phyloP scores from a whole-genome alignment of 2,113 vertebrate genomes.

The Puma concolor region DNA sequence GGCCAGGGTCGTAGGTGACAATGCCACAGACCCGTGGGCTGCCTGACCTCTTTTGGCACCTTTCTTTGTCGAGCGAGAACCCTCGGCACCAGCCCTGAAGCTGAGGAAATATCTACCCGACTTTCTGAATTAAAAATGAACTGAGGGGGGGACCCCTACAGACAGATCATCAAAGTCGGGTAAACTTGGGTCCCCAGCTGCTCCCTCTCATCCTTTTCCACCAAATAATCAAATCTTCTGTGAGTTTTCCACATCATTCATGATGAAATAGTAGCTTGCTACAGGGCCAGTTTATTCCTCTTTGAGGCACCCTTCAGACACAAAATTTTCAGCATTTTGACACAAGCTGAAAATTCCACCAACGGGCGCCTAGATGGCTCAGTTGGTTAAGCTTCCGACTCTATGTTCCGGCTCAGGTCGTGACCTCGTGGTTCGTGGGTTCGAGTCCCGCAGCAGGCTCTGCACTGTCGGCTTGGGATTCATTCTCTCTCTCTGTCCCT shows the following conservation, averaged over 20 bases:
- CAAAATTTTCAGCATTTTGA: background rate
- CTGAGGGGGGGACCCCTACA: fast-evolving
- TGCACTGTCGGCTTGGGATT: too few species aligned
- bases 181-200: fast-evolving
- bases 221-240: background rate
- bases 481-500: too few species aligned
- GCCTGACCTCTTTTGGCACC: fast-evolving
- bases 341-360: background rate
- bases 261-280: background rate
- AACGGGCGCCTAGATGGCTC: too few species aligned
- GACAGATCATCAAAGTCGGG: background rate
- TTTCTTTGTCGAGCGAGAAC: background rate
- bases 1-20: fast-evolving
- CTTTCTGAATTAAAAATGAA: background rate
- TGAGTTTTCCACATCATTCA: background rate
- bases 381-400: too few species aligned
- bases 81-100: background rate
- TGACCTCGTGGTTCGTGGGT: too few species aligned
- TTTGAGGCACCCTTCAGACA: background rate
- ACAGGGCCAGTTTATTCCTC: fast-evolving
- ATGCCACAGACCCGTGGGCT: fast-evolving
- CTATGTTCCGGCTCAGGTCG: too few species aligned
- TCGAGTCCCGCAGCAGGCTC: too few species aligned
- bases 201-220: background rate
- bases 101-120: background rate